Conservation (phyloP, 1,140 invertebrate genomes). For the Drosophila pectinifera region DNA sequence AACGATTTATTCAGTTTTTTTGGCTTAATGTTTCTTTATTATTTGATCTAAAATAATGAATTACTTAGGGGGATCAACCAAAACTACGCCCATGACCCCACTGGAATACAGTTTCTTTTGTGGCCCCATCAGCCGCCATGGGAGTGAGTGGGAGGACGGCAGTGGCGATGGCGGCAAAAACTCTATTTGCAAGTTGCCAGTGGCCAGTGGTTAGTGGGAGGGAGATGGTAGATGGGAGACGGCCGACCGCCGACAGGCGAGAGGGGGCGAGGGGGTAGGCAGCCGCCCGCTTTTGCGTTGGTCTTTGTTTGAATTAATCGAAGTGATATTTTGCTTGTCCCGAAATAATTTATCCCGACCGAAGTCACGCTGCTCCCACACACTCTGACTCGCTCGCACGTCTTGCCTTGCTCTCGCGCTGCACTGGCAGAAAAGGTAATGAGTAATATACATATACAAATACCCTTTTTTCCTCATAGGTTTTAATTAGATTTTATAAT, state of each 20-base stretch:
- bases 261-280: neutral
- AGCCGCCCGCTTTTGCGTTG: conserved; percentile 28
- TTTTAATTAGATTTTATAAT: neutral
- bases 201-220: conserved; percentile 30
- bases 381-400: neutral
- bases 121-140: neutral
- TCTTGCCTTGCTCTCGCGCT: neutral
- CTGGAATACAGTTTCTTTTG: conserved; percentile 2
- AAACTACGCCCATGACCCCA: neutral
- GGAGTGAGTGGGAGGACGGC: conserved; percentile 6
- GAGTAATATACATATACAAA: too few species aligned
- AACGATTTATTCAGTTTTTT: too few species aligned
- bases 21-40: too few species aligned
- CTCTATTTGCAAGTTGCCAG: conserved; percentile 62
- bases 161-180: conserved; percentile 25
- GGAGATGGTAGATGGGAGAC: neutral
- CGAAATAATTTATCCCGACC: conserved; percentile 77
- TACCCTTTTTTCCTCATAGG: neutral
- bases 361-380: conserved; percentile 22
- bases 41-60: too few species aligned
- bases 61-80: too few species aligned
- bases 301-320: conserved; percentile 82
- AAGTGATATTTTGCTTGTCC: conserved; percentile 84
- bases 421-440: conserved; percentile 19
- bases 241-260: too few species aligned